Evolutionary conservation across 2,888 invertebrate genomes (phyloP).

Genomic region (Theodoxus fluviatilis): DNA sequence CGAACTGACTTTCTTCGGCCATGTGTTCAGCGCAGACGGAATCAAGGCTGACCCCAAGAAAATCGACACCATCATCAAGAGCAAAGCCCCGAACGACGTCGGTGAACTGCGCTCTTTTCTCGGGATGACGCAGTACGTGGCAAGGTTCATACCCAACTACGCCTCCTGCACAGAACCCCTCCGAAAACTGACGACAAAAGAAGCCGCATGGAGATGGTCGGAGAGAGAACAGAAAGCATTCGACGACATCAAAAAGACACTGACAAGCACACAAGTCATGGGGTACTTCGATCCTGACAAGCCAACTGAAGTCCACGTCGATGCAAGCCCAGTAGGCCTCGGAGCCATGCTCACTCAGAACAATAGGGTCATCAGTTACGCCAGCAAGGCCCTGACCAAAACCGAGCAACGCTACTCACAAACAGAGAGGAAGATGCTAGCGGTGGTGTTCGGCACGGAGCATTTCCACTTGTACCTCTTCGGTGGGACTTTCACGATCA

Average conservation of each 20-base stretch:
- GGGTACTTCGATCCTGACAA: constrained; percentile 36
- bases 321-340: constrained; percentile 42
- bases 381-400: constrained; percentile 37
- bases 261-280: constrained; percentile 34
- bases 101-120: constrained; percentile 15
- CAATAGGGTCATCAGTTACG: constrained; percentile 37
- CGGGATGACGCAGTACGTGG: constrained; percentile 20
- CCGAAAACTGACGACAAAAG: too few relatives aligned
- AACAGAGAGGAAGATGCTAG: constrained; percentile 44
- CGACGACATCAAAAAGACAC: constrained; percentile 34
- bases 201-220: background rate
- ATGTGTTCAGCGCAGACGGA: background rate
- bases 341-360: constrained; percentile 39
- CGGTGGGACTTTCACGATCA: constrained; percentile 40
- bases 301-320: constrained; percentile 38
- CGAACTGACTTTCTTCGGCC: constrained; percentile 11
- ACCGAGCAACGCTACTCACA: constrained; percentile 43
- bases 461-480: constrained; percentile 47
- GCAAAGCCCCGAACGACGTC: background rate
- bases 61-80: background rate
- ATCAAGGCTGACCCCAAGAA: constrained; percentile 11
- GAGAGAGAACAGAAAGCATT: constrained; percentile 34
- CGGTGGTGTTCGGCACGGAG: constrained; percentile 46
- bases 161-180: constrained; percentile 17
- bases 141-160: constrained; percentile 6